phyloP scores from a whole-genome alignment of 2,888 invertebrate species.

The Thalpophila matura region DNA sequence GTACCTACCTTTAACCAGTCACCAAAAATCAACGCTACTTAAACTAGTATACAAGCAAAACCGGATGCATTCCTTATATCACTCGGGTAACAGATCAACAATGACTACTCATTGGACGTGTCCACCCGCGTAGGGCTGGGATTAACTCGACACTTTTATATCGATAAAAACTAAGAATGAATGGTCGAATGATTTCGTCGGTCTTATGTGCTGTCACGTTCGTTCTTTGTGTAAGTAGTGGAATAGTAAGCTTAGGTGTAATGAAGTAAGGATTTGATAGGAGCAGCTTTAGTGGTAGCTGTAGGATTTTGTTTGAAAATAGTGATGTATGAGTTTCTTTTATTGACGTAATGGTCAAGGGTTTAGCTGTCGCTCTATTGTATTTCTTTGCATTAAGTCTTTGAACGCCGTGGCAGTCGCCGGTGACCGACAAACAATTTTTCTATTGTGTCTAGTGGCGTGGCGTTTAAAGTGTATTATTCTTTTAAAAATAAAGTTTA shows the following conservation, averaged over 20 bases:
- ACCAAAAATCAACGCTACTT: constrained; percentile 10
- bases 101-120: constrained; percentile 54
- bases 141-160: constrained; percentile 54
- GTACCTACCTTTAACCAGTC: too few relatives aligned
- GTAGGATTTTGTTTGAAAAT: background rate
- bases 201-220: constrained; percentile 52
- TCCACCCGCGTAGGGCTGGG: constrained; percentile 52
- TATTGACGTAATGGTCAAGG: background rate
- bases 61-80: constrained; percentile 59
- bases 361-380: too few relatives aligned
- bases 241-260: constrained; percentile 21
- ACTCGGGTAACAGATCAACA: constrained; percentile 55
- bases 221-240: constrained; percentile 32
- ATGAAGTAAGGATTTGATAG: constrained; percentile 49
- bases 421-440: too few relatives aligned
- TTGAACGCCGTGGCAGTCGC: too few relatives aligned
- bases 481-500: too few relatives aligned
- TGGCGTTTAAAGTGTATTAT: too few relatives aligned
- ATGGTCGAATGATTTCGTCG: constrained; percentile 26
- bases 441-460: too few relatives aligned
- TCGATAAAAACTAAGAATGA: constrained; percentile 56
- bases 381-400: too few relatives aligned
- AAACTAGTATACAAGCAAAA: constrained; percentile 41
- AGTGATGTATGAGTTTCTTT: constrained; percentile 10
- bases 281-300: constrained; percentile 8